Conservation (phyloP, 2,113 vertebrate genomes). For the Falco punctatus region DNA sequence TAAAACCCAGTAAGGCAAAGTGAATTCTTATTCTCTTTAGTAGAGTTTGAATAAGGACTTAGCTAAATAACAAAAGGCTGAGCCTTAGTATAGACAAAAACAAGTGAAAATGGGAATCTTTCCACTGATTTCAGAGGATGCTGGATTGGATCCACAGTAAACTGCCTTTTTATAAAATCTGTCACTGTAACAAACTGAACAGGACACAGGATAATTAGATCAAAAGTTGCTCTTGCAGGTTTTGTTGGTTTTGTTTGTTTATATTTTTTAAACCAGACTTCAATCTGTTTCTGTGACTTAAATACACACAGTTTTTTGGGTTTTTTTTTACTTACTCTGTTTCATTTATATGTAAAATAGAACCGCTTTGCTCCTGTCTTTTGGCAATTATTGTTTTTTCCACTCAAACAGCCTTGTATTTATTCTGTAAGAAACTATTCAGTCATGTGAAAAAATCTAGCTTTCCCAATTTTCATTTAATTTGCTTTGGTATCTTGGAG, state of each 20-base stretch:
- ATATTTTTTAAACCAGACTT: constrained; percentile 1
- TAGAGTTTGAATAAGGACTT: not conserved
- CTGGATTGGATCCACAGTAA: not conserved
- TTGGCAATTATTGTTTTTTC: constrained; percentile 66
- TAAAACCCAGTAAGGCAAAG: not conserved
- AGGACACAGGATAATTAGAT: constrained; percentile 8
- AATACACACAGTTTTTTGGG: not conserved
- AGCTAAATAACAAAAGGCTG: not conserved
- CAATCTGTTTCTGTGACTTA: constrained; percentile 20
- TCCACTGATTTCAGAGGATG: not conserved
- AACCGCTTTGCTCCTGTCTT: constrained; percentile 49
- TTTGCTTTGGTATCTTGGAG: constrained; percentile 66
- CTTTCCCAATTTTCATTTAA: constrained; percentile 73
- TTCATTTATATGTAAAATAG: constrained; percentile 75
- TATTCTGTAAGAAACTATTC: constrained; percentile 71
- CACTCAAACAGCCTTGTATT: constrained; percentile 57
- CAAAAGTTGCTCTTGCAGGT: not conserved
- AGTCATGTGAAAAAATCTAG: constrained; percentile 65
- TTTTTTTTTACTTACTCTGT: not conserved
- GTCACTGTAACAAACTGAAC: not conserved
- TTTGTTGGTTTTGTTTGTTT: not conserved
- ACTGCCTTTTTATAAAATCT: not conserved
- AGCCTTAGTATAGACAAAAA: not conserved
- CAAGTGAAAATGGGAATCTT: not conserved
- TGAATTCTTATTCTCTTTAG: not conserved